Percentiles rank a stretch among this genome's conserved stretches.
Conservation (phyloP, 2,113 vertebrate species). For the Tamias sibiricus region DNA sequence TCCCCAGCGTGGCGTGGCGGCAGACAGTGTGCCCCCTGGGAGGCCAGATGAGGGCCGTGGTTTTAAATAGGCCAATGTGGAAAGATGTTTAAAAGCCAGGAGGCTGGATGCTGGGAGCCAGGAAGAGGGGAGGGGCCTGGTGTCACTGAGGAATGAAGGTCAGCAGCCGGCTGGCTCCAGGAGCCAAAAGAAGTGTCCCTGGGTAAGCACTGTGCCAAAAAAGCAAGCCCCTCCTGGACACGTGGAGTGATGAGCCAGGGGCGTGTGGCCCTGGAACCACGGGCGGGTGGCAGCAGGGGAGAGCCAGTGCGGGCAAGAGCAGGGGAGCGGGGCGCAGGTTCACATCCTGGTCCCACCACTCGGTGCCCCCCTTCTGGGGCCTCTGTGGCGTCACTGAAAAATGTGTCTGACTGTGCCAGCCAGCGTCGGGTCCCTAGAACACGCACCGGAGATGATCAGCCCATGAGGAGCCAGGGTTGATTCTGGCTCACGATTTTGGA, state of each 20-base stretch:
- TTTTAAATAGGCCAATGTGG: background rate
- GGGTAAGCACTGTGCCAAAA: background rate
- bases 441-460: too few relatives aligned
- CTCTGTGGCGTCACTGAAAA: background rate
- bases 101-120: background rate
- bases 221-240: background rate
- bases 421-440: background rate
- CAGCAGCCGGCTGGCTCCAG: background rate
- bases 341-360: background rate
- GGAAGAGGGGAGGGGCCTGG: background rate
- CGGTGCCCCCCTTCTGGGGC: background rate
- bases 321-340: background rate
- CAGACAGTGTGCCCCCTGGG: background rate
- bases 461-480: background rate
- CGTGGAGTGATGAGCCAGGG: fast-evolving
- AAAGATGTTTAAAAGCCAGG: background rate
- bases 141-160: background rate
- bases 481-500: background rate
- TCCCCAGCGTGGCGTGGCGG: background rate
- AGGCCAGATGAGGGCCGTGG: background rate
- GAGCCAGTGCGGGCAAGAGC: too few relatives aligned
- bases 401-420: background rate
- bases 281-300: too few relatives aligned
- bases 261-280: background rate
- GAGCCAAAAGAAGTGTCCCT: background rate